These are phyloP conservation scores for Chaetops frenatus DNA, from an alignment of 2,113 vertebrate species.

Conservation along the genomic window DNA sequence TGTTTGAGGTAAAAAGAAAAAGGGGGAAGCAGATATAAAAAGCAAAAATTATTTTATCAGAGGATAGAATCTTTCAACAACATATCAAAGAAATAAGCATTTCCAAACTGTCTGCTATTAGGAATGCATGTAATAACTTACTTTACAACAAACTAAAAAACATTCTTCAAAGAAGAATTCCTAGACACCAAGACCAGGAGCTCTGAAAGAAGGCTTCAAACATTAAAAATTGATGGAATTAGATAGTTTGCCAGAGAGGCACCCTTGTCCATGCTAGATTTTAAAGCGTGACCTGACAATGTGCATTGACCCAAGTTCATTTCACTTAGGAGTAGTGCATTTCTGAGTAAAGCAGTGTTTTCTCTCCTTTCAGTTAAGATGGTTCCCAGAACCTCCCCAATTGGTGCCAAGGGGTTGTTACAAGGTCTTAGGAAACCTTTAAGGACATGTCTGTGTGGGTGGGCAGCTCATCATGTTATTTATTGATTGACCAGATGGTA, in stretches of 20 bases:
- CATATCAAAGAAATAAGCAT: neutral
- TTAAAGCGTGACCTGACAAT: neutral
- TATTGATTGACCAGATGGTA: conserved; percentile 18
- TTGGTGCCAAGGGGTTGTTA: conserved; percentile 15
- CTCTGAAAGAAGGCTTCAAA: neutral
- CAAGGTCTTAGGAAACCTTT: neutral
- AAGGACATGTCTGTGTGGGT: neutral
- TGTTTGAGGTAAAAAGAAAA: neutral
- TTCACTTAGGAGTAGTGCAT: neutral
- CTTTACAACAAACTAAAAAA: neutral
- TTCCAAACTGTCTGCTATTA: neutral
- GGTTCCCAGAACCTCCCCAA: conserved; percentile 34
- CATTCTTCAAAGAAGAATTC: neutral
- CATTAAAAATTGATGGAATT: neutral
- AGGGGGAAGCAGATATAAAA: neutral
- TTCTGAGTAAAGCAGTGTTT: neutral
- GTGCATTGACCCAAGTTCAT: neutral
- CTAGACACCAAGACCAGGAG: neutral
- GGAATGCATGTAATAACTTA: neutral
- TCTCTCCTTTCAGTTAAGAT: neutral
- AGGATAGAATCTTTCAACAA: neutral
- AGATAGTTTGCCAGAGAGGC: neutral
- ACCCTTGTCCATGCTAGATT: neutral
- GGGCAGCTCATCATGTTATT: conserved; percentile 6
- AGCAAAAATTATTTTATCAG: neutral